These are phyloP conservation scores for Catocala sponsa DNA, from an alignment of 2,888 invertebrate genomes.

Conservation along the genomic window DNA sequence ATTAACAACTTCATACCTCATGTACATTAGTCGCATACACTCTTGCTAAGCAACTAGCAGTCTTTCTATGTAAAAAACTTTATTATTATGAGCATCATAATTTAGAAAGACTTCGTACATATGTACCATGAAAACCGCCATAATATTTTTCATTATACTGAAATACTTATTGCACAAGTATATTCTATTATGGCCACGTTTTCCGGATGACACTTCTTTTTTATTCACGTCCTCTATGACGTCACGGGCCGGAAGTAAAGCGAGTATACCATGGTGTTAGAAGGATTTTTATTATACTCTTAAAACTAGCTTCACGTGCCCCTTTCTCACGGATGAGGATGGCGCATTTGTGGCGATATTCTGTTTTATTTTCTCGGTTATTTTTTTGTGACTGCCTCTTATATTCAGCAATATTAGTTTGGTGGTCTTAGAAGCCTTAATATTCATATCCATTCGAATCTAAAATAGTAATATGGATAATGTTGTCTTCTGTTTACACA, in stretches of 20 bases:
- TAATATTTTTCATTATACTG: not conserved
- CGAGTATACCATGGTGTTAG: constrained; percentile 4
- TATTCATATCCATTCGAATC: no score
- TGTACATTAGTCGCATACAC: no score
- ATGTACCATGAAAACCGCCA: not conserved
- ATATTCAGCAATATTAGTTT: no score
- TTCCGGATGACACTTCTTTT: constrained; percentile 1
- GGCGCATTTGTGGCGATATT: not conserved
- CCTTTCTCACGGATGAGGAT: constrained; percentile 6
- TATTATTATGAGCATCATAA: no score
- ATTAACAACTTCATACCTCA: no score
- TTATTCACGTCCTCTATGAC: not conserved
- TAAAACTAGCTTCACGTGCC: constrained; percentile 14
- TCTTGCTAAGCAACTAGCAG: no score
- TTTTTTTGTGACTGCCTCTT: no score
- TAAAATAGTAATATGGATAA: no score
- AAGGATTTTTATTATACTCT: constrained; percentile 30
- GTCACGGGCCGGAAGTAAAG: constrained; percentile 5
- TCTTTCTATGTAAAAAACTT: no score
- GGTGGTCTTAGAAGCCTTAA: no score
- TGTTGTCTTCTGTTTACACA: no score
- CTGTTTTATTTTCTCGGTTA: not conserved
- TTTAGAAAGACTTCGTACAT: no score
- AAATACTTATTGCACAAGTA: not conserved
- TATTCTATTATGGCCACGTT: constrained; percentile 4